These are phyloP conservation scores for Tiliacea aurago DNA, from an alignment of 2,888 invertebrate genomes.

Conservation along the genomic window DNA sequence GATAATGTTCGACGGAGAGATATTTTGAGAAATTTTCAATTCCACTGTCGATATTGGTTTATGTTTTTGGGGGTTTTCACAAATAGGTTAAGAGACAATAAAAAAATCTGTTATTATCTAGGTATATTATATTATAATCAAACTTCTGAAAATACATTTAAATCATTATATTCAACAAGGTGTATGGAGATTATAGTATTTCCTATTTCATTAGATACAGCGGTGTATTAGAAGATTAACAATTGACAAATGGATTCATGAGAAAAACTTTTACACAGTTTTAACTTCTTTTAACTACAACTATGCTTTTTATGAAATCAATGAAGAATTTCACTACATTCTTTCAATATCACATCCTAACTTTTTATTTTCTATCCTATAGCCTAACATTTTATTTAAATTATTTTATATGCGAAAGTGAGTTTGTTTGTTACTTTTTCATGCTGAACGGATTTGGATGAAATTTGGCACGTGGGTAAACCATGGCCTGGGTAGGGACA, in stretches of 20 bases:
- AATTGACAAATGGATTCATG: neutral
- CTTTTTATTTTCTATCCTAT: too few species aligned
- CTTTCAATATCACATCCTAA: too few species aligned
- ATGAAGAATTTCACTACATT: too few species aligned
- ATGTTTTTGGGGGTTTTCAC: neutral
- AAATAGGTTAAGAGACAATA: neutral
- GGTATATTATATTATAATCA: neutral
- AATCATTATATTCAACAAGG: neutral
- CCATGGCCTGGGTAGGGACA: too few species aligned
- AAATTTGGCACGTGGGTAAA: too few species aligned
- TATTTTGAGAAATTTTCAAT: slow-evolving; percentile 16
- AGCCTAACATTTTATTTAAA: too few species aligned
- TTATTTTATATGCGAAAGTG: too few species aligned
- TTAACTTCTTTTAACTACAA: neutral
- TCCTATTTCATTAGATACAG: neutral
- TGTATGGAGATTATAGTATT: neutral
- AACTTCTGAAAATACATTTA: neutral
- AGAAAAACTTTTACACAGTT: neutral
- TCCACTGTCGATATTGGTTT: neutral
- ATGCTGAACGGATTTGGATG: too few species aligned
- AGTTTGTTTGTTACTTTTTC: too few species aligned
- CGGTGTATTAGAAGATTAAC: neutral
- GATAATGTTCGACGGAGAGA: slow-evolving; percentile 16
- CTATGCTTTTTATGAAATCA: too few species aligned
- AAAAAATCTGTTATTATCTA: neutral